Conservation (phyloP, 2,888 invertebrate species). For the Alitta virens region DNA sequence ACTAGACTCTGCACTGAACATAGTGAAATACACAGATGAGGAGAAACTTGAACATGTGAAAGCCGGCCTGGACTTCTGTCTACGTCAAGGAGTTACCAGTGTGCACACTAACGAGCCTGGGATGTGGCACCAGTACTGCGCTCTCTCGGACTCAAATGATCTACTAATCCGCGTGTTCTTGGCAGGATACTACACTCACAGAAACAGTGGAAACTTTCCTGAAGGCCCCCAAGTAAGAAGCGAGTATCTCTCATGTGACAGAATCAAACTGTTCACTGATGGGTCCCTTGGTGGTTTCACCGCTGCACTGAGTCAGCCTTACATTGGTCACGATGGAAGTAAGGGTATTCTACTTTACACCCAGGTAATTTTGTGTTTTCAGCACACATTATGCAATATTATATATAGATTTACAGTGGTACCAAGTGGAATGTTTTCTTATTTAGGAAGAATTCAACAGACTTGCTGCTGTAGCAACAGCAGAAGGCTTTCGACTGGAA, state of each 20-base stretch:
- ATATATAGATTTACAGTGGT: too few relatives aligned
- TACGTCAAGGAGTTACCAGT: constrained; percentile 27
- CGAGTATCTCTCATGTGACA: constrained; percentile 21
- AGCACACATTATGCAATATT: too few relatives aligned
- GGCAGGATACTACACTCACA: constrained; percentile 7
- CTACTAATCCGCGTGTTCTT: constrained; percentile 30
- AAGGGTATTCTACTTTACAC: constrained; percentile 19
- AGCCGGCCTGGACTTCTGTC: constrained; percentile 14
- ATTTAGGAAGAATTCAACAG: constrained; percentile 16
- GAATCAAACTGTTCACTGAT: constrained; percentile 28
- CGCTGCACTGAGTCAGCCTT: constrained; percentile 29
- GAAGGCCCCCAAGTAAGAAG: constrained; percentile 15
- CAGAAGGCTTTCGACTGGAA: constrained; percentile 25
- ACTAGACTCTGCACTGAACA: not conserved
- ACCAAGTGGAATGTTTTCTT: too few relatives aligned
- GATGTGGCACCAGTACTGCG: constrained; percentile 26
- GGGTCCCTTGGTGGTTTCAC: constrained; percentile 28
- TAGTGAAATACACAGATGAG: not conserved
- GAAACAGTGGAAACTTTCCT: constrained; percentile 15
- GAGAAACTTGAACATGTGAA: constrained; percentile 1
- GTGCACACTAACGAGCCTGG: constrained; percentile 27
- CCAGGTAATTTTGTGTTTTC: constrained; percentile 17
- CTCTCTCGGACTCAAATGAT: constrained; percentile 17
- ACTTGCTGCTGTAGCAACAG: constrained; percentile 11
- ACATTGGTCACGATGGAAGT: constrained; percentile 12